Evolutionary conservation across 2,113 vertebrate genomes (phyloP), one percentile per base, ranked within the genome.

Genomic region (Xiphias gladius): DNA sequence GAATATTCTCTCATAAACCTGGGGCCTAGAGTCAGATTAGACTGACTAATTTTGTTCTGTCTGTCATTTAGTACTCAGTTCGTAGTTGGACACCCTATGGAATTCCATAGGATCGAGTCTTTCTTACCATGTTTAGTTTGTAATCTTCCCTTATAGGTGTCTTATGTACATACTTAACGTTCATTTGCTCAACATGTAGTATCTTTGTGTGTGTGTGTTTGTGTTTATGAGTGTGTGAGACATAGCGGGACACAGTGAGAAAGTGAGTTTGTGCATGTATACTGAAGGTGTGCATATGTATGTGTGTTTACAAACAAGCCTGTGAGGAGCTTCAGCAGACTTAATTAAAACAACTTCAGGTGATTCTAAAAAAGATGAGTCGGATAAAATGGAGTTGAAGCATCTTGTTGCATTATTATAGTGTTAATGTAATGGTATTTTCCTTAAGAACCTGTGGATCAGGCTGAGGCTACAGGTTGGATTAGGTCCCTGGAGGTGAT

Each of bases 371-470:
- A 68, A 80, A 75, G 35, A 13, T 4, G 13, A 41, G 28, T 59
- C 62, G 43, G 64, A 52, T 19, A 76, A 63, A 20, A 57, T 83
- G 8, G 22, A n/a, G 17, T 62, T 81, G 67, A 54, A 57, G 87
- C 71, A 88, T 82, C 32, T 30, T 73, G n/a, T 82, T 79, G 62
- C 19, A 58, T 73, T 67, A 75, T 57, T 55, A 39, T 64, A 39
- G 35, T n/a, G 28, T 50, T 71, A 68, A 65, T 85, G 30, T 75
- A 74, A 82, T 83, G n/a, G 61, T 62, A 73, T 71, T 52, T 57
- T 78, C 73, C 54, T 82, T 71, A 50, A 83, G 39, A 71, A 95
- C 93, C 86, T 76, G 86, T 96, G 95, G 95, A 90, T 92, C 55
- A 65, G 64, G 68, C 71, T 54, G 59, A 82, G 78, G 67, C 86